These are phyloP conservation scores for Mesopsocus fuscifrons DNA, from an alignment of 2,888 invertebrate species.

Conservation along the genomic window DNA sequence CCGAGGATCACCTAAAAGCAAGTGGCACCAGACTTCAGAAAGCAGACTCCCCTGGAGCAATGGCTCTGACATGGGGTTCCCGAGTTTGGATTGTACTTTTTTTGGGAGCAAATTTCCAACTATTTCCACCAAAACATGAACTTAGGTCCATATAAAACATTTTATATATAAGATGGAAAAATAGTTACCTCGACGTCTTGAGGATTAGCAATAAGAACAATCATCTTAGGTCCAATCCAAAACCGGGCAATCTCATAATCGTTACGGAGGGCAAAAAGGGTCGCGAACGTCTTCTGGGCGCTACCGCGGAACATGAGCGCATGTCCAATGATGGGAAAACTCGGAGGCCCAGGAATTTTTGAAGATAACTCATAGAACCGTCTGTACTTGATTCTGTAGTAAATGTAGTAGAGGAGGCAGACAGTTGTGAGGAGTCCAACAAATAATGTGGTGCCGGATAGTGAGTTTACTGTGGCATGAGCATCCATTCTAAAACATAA, in stretches of 20 bases:
- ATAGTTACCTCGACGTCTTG: slow-evolving; percentile 21
- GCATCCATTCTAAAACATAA: no score
- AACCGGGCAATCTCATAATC: slow-evolving; percentile 42
- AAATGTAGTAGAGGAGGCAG: slow-evolving; percentile 46
- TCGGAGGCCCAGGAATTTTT: slow-evolving; percentile 51
- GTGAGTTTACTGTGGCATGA: no score
- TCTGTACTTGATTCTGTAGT: slow-evolving; percentile 34
- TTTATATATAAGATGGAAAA: no score
- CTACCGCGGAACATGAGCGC: slow-evolving; percentile 50
- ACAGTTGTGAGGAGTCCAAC: slow-evolving; percentile 54
- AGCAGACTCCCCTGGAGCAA: no score
- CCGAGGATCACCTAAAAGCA: slow-evolving; percentile 21
- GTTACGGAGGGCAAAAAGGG: slow-evolving; percentile 32
- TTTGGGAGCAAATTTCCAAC: no score
- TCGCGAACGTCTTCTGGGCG: slow-evolving; percentile 35
- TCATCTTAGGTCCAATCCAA: slow-evolving; percentile 58
- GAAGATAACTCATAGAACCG: slow-evolving; percentile 42
- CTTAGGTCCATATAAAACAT: no score
- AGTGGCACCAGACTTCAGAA: not conserved
- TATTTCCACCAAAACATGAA: no score
- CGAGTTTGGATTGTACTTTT: no score
- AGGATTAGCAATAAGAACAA: slow-evolving; percentile 21
- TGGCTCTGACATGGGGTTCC: no score
- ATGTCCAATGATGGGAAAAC: slow-evolving; percentile 54
- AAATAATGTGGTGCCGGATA: slow-evolving; percentile 47